Evolutionary conservation across 2,888 invertebrate species (phyloP), one percentile per base, ranked within the genome.

Genomic region (Griposia aprilina): DNA sequence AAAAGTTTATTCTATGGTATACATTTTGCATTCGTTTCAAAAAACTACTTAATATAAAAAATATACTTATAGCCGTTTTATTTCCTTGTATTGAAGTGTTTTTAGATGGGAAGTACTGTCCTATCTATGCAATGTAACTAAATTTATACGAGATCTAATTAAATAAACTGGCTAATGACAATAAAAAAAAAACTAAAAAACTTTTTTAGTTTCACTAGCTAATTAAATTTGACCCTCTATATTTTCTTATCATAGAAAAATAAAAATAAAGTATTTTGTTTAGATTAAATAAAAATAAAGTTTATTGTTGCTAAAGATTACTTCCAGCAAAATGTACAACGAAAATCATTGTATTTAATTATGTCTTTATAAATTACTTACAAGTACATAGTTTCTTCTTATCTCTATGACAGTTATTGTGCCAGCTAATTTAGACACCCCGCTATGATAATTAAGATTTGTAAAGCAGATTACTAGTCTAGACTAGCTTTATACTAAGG

Each of bases 381-480:
- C 23, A 74, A 45, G 23, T 69, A 41, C 8, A 2, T 23, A 50
- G 1, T 66, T 59, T 23, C 2, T 59, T 41, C 62, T 74, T 80
- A 65, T 68, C 80, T 63, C 13, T n/a, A 6, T 36, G 3, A 30
- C 63, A 80, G 55, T 74, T 74, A 80, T 59, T 63, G n/a, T 52
- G n/a, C 62, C 15, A 30, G 11, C 30, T 62, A 66, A 79, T 66
- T 66, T 30, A 60, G 26, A 60, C 30, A 66, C n/a, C 45, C 36
- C 36, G 79, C 23, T 26, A n/a, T 57, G 30, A 67, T 74, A 68
- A 80, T 68, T 80, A 68, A 59, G 80, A 80, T 80, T 68, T 63
- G 57, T 74, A 80, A 74, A 67, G 1, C 30, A 48, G 67, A 67
- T 79, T 41, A 78, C 13, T 10, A 55, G n/a, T 60, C 66, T 50